phyloP scores from a whole-genome alignment of 2,888 invertebrate genomes.

The Melieria picta region DNA sequence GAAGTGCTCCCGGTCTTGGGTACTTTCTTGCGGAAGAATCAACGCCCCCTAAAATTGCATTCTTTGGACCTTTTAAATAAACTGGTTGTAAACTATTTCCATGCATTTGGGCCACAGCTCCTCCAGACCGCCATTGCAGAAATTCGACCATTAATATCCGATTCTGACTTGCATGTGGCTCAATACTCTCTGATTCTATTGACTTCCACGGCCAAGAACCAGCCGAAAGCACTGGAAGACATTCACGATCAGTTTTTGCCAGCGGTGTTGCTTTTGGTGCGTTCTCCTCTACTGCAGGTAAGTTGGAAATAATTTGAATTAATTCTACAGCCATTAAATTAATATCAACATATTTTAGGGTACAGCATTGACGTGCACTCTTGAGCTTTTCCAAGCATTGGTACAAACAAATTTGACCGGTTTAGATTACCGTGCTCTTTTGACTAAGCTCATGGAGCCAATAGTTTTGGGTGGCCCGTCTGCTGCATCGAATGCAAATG shows the following conservation, averaged over 20 bases:
- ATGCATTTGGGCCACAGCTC: constrained; percentile 73
- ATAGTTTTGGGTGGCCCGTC: constrained; percentile 64
- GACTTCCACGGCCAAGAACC: constrained; percentile 82
- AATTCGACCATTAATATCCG: constrained; percentile 89
- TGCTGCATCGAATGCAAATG: constrained; percentile 49
- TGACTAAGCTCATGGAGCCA: constrained; percentile 80
- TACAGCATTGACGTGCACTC: constrained; percentile 88
- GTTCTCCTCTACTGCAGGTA: constrained; percentile 82
- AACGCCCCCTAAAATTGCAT: constrained; percentile 90
- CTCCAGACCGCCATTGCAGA: constrained; percentile 81
- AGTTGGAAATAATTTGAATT: constrained; percentile 15
- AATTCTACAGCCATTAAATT: background rate
- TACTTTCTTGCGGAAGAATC: constrained; percentile 95
- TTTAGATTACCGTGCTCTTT: constrained; percentile 82
- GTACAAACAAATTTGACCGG: constrained; percentile 84
- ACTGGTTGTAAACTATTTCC: constrained; percentile 86
- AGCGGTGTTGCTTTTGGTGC: constrained; percentile 85
- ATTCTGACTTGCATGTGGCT: constrained; percentile 96
- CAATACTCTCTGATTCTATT: constrained; percentile 87
- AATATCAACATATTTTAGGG: constrained; percentile 68
- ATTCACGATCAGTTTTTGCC: constrained; percentile 82
- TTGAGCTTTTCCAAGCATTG: constrained; percentile 92
- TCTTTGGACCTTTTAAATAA: constrained; percentile 91
- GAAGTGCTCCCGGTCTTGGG: constrained; percentile 93
- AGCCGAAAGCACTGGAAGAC: constrained; percentile 80